phyloP scores from a whole-genome alignment of 2,888 invertebrate genomes.

The Drosophila picticornis region DNA sequence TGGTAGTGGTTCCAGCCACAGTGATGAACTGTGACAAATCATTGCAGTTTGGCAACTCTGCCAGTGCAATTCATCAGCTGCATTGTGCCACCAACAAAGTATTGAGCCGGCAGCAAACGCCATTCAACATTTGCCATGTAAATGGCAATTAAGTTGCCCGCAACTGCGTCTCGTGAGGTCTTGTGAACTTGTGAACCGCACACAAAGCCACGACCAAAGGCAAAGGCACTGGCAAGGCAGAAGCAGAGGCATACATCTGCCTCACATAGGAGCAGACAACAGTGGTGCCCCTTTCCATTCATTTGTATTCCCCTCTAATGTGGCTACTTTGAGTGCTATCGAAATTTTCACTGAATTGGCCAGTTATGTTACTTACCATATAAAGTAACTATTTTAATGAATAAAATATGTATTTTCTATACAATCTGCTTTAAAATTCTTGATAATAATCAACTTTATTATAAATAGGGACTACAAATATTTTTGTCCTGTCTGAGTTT shows the following conservation, averaged over 20 bases:
- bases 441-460: background rate
- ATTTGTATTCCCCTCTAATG: background rate
- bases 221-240: constrained; percentile 4
- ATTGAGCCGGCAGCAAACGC: constrained; percentile 52
- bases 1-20: constrained; percentile 2
- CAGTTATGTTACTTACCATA: background rate
- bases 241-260: constrained; percentile 6
- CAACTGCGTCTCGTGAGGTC: constrained; percentile 70
- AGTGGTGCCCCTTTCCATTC: constrained; percentile 1
- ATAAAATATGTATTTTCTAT: background rate
- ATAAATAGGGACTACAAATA: background rate
- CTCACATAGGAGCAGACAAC: background rate
- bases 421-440: background rate
- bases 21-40: constrained; percentile 69
- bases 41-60: constrained; percentile 18
- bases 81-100: constrained; percentile 77
- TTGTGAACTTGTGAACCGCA: constrained; percentile 81
- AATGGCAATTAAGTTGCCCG: constrained; percentile 81
- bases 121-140: constrained; percentile 67
- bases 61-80: constrained; percentile 68
- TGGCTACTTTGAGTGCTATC: background rate
- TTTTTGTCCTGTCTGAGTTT: background rate
- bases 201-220: constrained; percentile 29
- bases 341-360: background rate
- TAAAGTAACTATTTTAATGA: too few species aligned